Evolutionary conservation across 2,113 vertebrate species (phyloP).

Genomic region (Crotalus horridus): DNA sequence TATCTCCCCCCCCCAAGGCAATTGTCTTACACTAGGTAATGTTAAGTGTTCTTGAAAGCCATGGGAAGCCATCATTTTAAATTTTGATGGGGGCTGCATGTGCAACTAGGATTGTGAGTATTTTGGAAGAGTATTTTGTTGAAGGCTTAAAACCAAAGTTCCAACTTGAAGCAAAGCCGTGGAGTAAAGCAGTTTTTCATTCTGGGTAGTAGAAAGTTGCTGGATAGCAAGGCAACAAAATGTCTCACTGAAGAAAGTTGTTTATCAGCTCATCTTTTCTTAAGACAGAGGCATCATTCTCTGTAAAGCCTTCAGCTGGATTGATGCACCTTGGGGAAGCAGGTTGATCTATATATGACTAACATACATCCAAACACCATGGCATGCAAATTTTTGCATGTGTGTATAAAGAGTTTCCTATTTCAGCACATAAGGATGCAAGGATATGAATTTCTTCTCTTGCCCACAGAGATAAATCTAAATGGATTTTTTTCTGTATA

Average conservation of each 20-base stretch:
- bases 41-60: background rate
- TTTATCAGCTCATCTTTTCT: background rate
- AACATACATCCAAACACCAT: background rate
- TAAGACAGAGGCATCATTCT: background rate
- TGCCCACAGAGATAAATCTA: background rate
- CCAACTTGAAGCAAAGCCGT: background rate
- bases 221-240: background rate
- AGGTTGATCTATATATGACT: background rate
- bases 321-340: background rate
- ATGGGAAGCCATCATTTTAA: background rate
- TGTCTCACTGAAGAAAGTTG: background rate
- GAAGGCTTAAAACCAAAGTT: background rate
- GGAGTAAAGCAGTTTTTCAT: background rate
- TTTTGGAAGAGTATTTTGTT: background rate
- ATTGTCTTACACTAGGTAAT: background rate
- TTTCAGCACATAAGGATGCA: background rate
- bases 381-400: background rate
- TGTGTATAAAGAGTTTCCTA: background rate
- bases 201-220: background rate
- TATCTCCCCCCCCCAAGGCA: background rate
- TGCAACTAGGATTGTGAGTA: background rate
- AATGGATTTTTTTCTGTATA: background rate
- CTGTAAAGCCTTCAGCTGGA: background rate
- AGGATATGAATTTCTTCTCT: background rate
- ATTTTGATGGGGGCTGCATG: background rate